Base-by-base conservation (phyloP, 2,888 invertebrate genomes). In the Lucinisca nassula region DNA sequence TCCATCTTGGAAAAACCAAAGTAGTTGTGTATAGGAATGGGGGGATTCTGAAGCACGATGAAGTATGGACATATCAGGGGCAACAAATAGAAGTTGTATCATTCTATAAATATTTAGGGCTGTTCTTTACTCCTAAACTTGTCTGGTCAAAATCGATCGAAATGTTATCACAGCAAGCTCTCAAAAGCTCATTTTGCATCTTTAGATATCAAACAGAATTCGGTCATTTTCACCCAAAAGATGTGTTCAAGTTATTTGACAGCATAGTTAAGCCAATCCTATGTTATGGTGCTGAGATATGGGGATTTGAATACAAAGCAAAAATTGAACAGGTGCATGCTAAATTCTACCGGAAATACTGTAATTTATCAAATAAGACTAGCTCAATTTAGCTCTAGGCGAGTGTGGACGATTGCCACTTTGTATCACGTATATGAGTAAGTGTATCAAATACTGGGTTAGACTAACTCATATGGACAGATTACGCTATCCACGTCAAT, bases 21-120 rank as follows among this genome's bases (percentile, higher is more conserved):
- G 24, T 77, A n/a, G 35, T 37, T 32, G 37, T 77, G 12, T 77
- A 55, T 35, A 51, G 76, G 35, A 55, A 77, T 21, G 58, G 76
- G 24, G 76, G 76, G 0, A n/a, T 24, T n/a, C 32, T 30, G 10
- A 45, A 67, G 37, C 3, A 67, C 14, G 35, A 67, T 27, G 67
- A 78, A 32, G 38, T 40, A 12, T 78, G 38, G 78, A 67, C 14
- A 40, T 78, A 32, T 17, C 14, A 49, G 10, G 67, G 40, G 24
- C 27, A 27, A 21, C 51, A n/a, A 27, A 10, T 78, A 24, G 58
- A 40, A 2, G 27, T 24, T 74, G 30, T 49, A 27, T 74, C 49
- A n/a, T 2, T 14, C 1, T 74, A 45, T 17, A 74, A 74, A 45
- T 74, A 74, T 45, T 27, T 74, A 49, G 74, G 49, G 21, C 27